phyloP scores from a whole-genome alignment of 2,797 vertebrate species.

The Labeo calbasu region DNA sequence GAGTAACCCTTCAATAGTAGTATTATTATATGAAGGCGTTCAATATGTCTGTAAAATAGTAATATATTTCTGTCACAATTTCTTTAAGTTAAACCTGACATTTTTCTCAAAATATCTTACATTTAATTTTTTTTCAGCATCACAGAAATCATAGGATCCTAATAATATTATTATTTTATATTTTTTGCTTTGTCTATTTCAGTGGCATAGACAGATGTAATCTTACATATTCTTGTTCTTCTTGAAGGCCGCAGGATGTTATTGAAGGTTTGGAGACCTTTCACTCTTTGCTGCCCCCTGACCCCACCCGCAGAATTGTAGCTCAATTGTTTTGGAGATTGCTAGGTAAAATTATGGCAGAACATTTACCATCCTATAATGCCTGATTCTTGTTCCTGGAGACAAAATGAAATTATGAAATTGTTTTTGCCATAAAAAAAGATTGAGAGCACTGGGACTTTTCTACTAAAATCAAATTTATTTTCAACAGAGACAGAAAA shows the following conservation, averaged over 20 bases:
- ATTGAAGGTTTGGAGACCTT: constrained; percentile 47
- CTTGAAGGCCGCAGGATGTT: constrained; percentile 22
- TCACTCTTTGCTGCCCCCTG: constrained; percentile 61
- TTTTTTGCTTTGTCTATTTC: too few relatives aligned
- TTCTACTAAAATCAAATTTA: neutral
- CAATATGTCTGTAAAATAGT: neutral
- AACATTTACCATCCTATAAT: neutral
- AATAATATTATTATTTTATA: too few relatives aligned
- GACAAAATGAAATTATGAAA: neutral
- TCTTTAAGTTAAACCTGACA: neutral
- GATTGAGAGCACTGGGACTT: neutral
- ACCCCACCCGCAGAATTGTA: constrained; percentile 51
- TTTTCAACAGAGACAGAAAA: neutral
- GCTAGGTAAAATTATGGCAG: constrained; percentile 50
- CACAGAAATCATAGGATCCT: neutral
- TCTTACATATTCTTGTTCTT: neutral
- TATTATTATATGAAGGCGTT: too few relatives aligned
- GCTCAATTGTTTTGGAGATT: constrained; percentile 58
- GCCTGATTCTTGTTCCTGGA: neutral
- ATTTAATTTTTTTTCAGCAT: neutral
- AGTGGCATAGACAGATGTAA: neutral
- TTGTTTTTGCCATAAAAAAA: neutral
- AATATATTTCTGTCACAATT: neutral
- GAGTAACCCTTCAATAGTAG: too few relatives aligned
- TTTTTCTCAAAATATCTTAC: neutral